Evolutionary conservation across 2,888 invertebrate species (phyloP).

Genomic region (Coelopa pilipes): DNA sequence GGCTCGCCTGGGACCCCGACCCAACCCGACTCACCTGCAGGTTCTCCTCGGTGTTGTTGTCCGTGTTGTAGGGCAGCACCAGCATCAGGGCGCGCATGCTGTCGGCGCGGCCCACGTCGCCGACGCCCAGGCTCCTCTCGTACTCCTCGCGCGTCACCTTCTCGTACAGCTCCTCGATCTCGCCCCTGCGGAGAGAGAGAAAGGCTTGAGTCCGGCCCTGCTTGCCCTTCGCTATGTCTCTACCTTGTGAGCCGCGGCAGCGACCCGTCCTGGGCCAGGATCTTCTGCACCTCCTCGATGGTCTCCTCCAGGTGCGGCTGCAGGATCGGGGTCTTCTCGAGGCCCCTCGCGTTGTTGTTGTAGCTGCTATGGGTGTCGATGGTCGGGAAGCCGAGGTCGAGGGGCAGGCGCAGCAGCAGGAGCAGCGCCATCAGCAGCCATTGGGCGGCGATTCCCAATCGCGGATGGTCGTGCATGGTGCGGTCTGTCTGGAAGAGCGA

Average conservation of each 20-base stretch:
- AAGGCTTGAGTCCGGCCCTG: no score
- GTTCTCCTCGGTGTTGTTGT: slow-evolving; percentile 63
- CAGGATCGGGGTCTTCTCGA: slow-evolving; percentile 55
- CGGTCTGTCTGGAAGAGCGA: no score
- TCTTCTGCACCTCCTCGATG: slow-evolving; percentile 65
- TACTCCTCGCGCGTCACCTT: slow-evolving; percentile 67
- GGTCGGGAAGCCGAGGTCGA: slow-evolving; percentile 46
- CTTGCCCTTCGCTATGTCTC: background rate
- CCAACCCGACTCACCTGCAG: slow-evolving; percentile 55
- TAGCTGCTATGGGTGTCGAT: slow-evolving; percentile 39
- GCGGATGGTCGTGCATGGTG: slow-evolving; percentile 38
- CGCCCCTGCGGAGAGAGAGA: no score
- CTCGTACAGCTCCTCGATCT: slow-evolving; percentile 67
- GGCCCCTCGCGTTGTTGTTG: slow-evolving; percentile 44
- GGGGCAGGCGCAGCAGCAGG: slow-evolving; percentile 30
- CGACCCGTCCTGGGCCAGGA: slow-evolving; percentile 62
- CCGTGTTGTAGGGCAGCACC: slow-evolving; percentile 65
- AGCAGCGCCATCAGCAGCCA: slow-evolving; percentile 43
- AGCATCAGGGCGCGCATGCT: slow-evolving; percentile 66
- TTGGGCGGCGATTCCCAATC: slow-evolving; percentile 33
- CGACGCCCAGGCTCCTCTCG: slow-evolving; percentile 62
- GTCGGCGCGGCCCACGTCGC: slow-evolving; percentile 64
- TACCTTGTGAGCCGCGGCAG: slow-evolving; percentile 65
- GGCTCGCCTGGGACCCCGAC: no score
- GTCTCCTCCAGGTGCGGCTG: slow-evolving; percentile 62